Evolutionary conservation across 2,888 invertebrate species (phyloP).

Genomic region (Deilephila porcellus): DNA sequence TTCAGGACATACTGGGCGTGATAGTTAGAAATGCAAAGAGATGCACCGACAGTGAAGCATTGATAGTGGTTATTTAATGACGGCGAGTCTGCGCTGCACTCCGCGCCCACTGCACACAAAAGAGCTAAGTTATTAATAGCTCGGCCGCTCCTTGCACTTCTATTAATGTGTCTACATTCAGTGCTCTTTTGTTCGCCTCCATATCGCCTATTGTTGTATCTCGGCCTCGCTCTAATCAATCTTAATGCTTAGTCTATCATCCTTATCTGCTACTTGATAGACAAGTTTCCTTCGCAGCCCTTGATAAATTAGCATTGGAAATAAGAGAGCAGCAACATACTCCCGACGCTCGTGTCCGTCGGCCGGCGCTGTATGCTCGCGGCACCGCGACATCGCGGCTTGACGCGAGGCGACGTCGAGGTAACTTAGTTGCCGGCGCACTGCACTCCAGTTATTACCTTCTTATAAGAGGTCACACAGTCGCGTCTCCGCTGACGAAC

Average conservation of each 20-base stretch:
- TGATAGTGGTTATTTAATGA: background rate
- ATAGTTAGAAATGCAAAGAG: background rate
- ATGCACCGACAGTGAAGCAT: background rate
- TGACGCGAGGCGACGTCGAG: background rate
- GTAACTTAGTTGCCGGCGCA: background rate
- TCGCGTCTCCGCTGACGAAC: background rate
- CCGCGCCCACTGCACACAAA: background rate
- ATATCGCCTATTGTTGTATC: background rate
- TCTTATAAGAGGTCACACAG: background rate
- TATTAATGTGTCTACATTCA: background rate
- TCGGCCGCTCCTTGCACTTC: constrained; percentile 4
- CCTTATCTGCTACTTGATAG: too few relatives aligned
- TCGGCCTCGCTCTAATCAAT: too few relatives aligned
- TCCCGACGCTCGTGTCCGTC: too few relatives aligned
- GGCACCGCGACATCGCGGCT: too few relatives aligned
- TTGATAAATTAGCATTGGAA: too few relatives aligned
- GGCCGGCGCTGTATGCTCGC: too few relatives aligned
- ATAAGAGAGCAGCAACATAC: too few relatives aligned
- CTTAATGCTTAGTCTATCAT: too few relatives aligned
- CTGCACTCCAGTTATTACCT: background rate
- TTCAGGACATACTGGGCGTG: too few relatives aligned
- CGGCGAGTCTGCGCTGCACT: background rate
- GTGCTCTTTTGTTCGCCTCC: background rate
- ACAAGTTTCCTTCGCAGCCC: too few relatives aligned
- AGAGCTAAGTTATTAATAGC: constrained; percentile 13